Conservation (phyloP, 2,113 vertebrate genomes). For the Cephalophus harveyi region DNA sequence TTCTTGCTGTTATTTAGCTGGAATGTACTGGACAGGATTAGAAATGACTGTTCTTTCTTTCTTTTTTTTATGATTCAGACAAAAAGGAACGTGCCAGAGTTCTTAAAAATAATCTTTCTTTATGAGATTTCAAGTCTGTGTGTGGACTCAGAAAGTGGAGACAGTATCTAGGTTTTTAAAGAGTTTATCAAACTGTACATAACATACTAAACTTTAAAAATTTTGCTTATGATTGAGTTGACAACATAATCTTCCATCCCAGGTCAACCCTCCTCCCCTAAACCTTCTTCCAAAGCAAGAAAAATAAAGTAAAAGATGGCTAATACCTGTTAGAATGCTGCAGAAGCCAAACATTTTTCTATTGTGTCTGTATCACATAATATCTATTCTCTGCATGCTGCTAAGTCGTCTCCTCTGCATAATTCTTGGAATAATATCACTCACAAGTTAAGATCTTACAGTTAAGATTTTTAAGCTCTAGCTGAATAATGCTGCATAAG, state of each 20-base stretch:
- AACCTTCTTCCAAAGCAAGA: conserved; percentile 32
- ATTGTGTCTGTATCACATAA: conserved; percentile 53
- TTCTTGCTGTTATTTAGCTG: conserved; percentile 46
- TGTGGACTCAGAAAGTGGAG: conserved; percentile 45
- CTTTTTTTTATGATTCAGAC: conserved; percentile 50
- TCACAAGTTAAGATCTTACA: conserved; percentile 62
- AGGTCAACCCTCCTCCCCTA: not conserved
- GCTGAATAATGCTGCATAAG: conserved; percentile 44
- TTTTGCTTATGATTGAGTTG: conserved; percentile 38
- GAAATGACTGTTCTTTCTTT: conserved; percentile 56
- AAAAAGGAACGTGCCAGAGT: conserved; percentile 44
- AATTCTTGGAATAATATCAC: conserved; percentile 55
- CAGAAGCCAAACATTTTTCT: conserved; percentile 56
- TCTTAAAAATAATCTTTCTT: conserved; percentile 52
- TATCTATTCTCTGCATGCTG: conserved; percentile 50
- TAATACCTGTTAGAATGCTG: conserved; percentile 46
- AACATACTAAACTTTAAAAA: not conserved
- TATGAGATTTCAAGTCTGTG: conserved; percentile 53
- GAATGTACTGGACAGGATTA: conserved; percentile 35
- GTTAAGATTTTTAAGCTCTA: conserved; percentile 53
- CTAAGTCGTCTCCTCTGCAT: conserved; percentile 25
- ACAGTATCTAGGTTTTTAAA: not conserved
- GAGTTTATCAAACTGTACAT: conserved; percentile 29
- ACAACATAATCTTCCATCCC: not conserved
- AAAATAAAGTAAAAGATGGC: conserved; percentile 46